phyloP scores from a whole-genome alignment of 2,888 invertebrate genomes.

The Polydrusus tereticollis region DNA sequence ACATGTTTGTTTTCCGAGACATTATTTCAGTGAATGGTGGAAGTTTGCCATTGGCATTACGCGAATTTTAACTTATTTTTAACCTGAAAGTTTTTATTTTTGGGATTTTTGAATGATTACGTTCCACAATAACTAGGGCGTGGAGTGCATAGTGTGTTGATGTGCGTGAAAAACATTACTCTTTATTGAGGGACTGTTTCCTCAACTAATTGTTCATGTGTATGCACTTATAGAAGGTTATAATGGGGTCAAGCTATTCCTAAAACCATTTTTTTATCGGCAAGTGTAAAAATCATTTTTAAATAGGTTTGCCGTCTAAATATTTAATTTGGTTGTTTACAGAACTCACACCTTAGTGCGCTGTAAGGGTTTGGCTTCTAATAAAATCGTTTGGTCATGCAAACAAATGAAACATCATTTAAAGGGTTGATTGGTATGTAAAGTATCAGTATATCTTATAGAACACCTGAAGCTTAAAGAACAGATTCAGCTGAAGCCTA shows the following conservation, averaged over 20 bases:
- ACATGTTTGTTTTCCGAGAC: slow-evolving; percentile 32
- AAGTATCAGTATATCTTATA: background rate
- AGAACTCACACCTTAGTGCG: background rate
- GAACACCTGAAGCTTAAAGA: too few relatives aligned
- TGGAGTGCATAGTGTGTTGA: background rate
- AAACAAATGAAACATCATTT: background rate
- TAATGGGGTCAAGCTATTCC: too few relatives aligned
- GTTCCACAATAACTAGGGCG: background rate
- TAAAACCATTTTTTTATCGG: too few relatives aligned
- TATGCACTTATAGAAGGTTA: too few relatives aligned
- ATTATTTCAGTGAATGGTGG: slow-evolving; percentile 14
- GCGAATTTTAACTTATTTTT: background rate
- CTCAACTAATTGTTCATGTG: too few relatives aligned
- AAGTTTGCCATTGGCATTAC: slow-evolving; percentile 26
- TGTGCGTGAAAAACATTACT: background rate
- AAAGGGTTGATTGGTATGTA: background rate
- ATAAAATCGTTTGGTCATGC: background rate
- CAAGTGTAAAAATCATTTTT: too few relatives aligned
- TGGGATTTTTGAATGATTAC: slow-evolving; percentile 11
- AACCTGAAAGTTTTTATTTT: background rate
- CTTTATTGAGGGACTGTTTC: background rate
- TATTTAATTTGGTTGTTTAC: background rate
- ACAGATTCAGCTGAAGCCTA: too few relatives aligned
- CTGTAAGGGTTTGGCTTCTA: background rate
- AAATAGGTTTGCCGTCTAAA: too few relatives aligned